Base-by-base conservation (phyloP, 2,797 vertebrate genomes). In the Chelon labrosus region DNA sequence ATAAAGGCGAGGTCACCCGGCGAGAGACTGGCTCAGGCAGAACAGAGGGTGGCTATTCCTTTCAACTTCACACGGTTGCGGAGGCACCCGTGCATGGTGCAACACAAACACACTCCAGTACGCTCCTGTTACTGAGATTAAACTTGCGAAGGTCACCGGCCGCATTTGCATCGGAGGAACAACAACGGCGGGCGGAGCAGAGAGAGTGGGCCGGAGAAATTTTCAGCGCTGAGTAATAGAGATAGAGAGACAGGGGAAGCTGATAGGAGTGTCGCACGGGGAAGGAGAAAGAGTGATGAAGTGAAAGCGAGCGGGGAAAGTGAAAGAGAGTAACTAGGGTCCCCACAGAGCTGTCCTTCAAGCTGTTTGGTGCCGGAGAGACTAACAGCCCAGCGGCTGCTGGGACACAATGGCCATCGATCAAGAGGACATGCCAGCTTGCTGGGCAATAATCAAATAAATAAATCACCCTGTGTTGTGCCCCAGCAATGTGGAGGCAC, bases 361-460 rank as follows among this genome's bases (percentile, higher is more conserved):
- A 82, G 80, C 85, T 85, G 85, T 82, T 91, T 82, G 72, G 78
- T 85, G 83, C 73, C 11, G 16, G 57, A 71, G 85, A 90, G 82
- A 87, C 83, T 79, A 84, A 87, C 82, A 82, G 85, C 76, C 81
- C 68, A 19, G 75, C 39, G 76, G 82, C 82, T 69, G 83, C 75
- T 7, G 73, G 84, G 84, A 84, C 84, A 86, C 90, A 86, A 83
- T 83, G 77, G 78, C 84, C 85, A 91, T 91, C 86, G 72, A 92
- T 92, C 91, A 91, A 79, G 65, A 22, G 71, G 89, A 86, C 81
- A 68, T 71, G 89, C 77, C 86, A 83, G 89, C 86, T 89, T 75
- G 83, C 91, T 80, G 85, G 85, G 87, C 87, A 84, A 85, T 90
- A 91, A 93, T 93, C 91, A 91, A 93, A 92, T 92, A 87, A 90